Evolutionary conservation across 2,888 invertebrate species (phyloP).

Genomic region (Lomographa bimaculata): DNA sequence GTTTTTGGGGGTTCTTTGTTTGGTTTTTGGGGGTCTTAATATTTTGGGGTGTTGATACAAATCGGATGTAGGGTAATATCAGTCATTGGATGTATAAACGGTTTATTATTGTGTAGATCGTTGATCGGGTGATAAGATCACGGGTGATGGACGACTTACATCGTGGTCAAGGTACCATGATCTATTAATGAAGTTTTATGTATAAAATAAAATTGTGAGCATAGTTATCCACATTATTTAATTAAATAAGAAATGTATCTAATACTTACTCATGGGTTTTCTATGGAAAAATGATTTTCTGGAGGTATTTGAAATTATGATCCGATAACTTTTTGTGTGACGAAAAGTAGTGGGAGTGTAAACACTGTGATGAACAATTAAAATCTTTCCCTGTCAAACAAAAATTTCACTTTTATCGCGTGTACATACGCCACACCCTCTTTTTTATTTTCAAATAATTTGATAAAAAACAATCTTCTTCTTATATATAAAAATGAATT

Average conservation of each 20-base stretch:
- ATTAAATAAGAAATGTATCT: too few relatives aligned
- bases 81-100: slow-evolving; percentile 71
- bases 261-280: too few relatives aligned
- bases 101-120: slow-evolving; percentile 77
- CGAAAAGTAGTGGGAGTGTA: too few relatives aligned
- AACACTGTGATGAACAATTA: too few relatives aligned
- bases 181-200: slow-evolving; percentile 55
- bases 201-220: slow-evolving; percentile 24
- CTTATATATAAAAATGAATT: too few relatives aligned
- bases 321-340: too few relatives aligned
- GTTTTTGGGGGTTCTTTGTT: slow-evolving; percentile 25
- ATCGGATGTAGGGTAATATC: slow-evolving; percentile 72
- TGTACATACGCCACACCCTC: too few relatives aligned
- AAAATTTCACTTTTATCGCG: too few relatives aligned
- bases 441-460: too few relatives aligned
- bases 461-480: too few relatives aligned
- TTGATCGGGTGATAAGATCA: slow-evolving; percentile 69
- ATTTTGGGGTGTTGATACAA: slow-evolving; percentile 57
- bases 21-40: slow-evolving; percentile 42
- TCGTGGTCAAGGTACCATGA: slow-evolving; percentile 52
- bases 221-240: not conserved
- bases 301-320: not conserved
- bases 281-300: too few relatives aligned
- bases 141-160: slow-evolving; percentile 69
- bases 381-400: too few relatives aligned